Percentiles rank a stretch among this genome's conserved stretches.
phyloP scores from a whole-genome alignment of 2,888 invertebrate genomes.

The Encarsia formosa region DNA sequence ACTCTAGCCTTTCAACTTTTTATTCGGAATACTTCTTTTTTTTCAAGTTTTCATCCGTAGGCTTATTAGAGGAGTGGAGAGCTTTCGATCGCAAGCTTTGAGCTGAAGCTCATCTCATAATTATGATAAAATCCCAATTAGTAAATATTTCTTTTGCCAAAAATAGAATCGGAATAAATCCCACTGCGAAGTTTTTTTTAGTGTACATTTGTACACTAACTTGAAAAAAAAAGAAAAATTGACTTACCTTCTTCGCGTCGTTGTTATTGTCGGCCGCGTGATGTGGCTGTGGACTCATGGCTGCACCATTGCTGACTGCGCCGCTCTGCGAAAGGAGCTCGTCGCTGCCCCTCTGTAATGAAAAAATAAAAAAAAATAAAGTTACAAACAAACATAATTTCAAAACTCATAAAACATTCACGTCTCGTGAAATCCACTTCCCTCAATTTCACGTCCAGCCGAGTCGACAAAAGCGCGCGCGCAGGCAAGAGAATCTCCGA shows the following conservation, averaged over 20 bases:
- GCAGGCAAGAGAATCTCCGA: background rate
- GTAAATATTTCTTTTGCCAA: no score
- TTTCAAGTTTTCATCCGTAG: no score
- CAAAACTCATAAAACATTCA: background rate
- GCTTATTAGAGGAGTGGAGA: no score
- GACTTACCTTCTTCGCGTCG: conserved; percentile 89
- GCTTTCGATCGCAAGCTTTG: no score
- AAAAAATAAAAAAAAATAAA: conserved; percentile 3
- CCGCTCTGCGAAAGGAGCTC: conserved; percentile 90
- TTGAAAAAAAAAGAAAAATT: no score
- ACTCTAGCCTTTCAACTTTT: no score
- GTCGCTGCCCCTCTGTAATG: conserved; percentile 91
- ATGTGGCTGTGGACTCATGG: conserved; percentile 71
- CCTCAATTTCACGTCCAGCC: conserved; percentile 10
- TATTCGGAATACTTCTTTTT: no score
- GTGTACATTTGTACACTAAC: no score
- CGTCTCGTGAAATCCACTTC: conserved; percentile 8
- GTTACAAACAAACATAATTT: background rate
- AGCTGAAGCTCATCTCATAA: no score
- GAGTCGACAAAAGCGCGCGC: background rate
- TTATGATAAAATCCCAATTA: no score
- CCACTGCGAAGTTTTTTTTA: no score
- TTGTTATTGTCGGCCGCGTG: conserved; percentile 90
- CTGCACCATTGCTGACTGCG: conserved; percentile 88
- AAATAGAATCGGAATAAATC: no score